These are phyloP conservation scores for Baccha elongata DNA, from an alignment of 2,888 invertebrate genomes.

Conservation along the genomic window DNA sequence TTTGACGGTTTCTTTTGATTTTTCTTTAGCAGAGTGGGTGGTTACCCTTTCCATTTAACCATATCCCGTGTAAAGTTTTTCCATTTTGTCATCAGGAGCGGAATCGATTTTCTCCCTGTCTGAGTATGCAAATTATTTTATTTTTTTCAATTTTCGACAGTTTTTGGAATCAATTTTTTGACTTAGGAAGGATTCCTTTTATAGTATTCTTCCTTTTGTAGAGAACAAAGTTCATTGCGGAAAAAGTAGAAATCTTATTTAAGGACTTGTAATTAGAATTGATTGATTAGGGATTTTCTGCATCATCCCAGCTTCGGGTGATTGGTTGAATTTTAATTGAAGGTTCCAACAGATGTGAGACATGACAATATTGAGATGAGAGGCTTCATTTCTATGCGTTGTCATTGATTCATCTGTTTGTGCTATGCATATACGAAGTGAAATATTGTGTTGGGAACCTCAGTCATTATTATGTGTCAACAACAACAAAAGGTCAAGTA, in stretches of 20 bases:
- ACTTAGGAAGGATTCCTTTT: conserved; percentile 36
- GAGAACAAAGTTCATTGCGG: background rate
- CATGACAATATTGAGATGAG: background rate
- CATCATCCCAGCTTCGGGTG: conserved; percentile 26
- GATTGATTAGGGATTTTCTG: conserved; percentile 60
- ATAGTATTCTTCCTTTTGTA: background rate
- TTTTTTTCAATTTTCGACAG: conserved; percentile 73
- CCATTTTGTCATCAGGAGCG: conserved; percentile 48
- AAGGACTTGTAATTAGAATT: conserved; percentile 61
- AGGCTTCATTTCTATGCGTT: conserved; percentile 11
- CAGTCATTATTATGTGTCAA: too few relatives aligned
- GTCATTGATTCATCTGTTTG: too few relatives aligned
- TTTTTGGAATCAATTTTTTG: conserved; percentile 46
- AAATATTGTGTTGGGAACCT: background rate
- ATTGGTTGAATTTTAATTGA: conserved; percentile 58
- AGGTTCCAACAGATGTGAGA: background rate
- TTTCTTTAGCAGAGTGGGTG: background rate
- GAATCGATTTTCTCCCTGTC: conserved; percentile 73
- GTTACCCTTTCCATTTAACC: background rate
- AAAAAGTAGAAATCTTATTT: conserved; percentile 46
- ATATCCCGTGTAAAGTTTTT: conserved; percentile 51
- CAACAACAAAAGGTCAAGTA: background rate
- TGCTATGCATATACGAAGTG: too few relatives aligned
- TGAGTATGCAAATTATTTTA: conserved; percentile 74
- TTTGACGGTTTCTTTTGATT: conserved; percentile 37